Evolutionary conservation across 2,113 vertebrate species (phyloP).

Genomic region (Ifrita kowaldi): DNA sequence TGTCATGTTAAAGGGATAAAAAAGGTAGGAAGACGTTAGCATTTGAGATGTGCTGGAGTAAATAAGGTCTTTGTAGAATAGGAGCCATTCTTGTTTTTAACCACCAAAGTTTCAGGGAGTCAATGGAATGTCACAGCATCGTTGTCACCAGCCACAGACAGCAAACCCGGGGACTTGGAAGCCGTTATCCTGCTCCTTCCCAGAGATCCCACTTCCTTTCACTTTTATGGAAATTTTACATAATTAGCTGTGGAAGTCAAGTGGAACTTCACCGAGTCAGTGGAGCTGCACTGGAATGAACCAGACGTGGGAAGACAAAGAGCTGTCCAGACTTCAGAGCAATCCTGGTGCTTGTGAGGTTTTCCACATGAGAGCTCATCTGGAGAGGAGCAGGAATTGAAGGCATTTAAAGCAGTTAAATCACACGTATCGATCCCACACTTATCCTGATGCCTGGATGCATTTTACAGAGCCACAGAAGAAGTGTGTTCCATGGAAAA

Average conservation of each 20-base stretch:
- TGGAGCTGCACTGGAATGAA: neutral
- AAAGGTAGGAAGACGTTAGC: neutral
- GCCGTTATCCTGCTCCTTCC: neutral
- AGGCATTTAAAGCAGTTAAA: neutral
- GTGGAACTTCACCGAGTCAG: neutral
- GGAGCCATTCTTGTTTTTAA: neutral
- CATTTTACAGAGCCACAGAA: neutral
- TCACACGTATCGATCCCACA: neutral
- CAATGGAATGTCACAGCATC: neutral
- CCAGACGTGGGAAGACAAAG: neutral
- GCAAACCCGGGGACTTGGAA: neutral
- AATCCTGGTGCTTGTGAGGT: neutral
- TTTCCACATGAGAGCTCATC: neutral
- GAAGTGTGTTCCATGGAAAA: neutral
- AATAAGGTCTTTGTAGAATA: constrained; percentile 2
- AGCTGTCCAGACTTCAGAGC: neutral
- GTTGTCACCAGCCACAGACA: neutral
- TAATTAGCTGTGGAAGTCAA: neutral
- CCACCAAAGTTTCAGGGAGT: neutral
- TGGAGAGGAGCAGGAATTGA: neutral
- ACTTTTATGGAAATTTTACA: neutral
- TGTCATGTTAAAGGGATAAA: neutral
- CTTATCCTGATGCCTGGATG: neutral
- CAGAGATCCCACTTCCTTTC: neutral
- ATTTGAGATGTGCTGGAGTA: constrained; percentile 5